A percentile compares a stretch with the other conserved stretches of the same genome.
These are phyloP conservation scores for Drosophila lini DNA, from an alignment of 1,140 invertebrate species.

Conservation along the genomic window DNA sequence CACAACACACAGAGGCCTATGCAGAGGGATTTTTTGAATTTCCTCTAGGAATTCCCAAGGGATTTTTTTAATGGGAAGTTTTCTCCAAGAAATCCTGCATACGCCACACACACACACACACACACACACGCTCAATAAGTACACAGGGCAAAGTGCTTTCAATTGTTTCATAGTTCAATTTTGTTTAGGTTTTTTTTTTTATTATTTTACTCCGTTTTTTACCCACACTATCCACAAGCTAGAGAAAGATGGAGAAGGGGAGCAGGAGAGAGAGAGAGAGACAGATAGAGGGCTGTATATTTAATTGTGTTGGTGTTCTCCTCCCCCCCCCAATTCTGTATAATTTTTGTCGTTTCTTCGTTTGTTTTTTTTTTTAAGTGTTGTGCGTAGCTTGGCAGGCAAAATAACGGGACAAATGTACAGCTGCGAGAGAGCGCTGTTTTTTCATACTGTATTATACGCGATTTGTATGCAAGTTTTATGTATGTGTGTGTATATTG, in stretches of 20 bases:
- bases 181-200: constrained; percentile 49
- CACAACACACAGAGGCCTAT: background rate
- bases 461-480: constrained; percentile 55
- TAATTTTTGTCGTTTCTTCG: constrained; percentile 15
- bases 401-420: constrained; percentile 33
- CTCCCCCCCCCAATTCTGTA: constrained; percentile 8
- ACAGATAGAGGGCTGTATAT: constrained; percentile 25
- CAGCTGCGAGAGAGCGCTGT: constrained; percentile 22
- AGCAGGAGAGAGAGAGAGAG: constrained; percentile 6
- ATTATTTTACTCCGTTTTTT: constrained; percentile 25
- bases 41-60: background rate
- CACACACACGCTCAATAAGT: constrained; percentile 9
- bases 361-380: constrained; percentile 49
- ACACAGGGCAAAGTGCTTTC: constrained; percentile 66
- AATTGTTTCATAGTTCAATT: constrained; percentile 68
- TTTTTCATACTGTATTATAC: constrained; percentile 57
- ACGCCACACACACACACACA: background rate
- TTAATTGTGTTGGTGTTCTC: constrained; percentile 21
- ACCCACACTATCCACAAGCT: background rate
- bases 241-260: constrained; percentile 3
- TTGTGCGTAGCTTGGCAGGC: constrained; percentile 46
- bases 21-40: background rate
- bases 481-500: constrained; percentile 23
- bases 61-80: background rate
- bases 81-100: background rate